Evolutionary conservation across 2,888 invertebrate genomes (phyloP), one percentile per base, ranked within the genome.

Genomic region (Itoplectis maculator): DNA sequence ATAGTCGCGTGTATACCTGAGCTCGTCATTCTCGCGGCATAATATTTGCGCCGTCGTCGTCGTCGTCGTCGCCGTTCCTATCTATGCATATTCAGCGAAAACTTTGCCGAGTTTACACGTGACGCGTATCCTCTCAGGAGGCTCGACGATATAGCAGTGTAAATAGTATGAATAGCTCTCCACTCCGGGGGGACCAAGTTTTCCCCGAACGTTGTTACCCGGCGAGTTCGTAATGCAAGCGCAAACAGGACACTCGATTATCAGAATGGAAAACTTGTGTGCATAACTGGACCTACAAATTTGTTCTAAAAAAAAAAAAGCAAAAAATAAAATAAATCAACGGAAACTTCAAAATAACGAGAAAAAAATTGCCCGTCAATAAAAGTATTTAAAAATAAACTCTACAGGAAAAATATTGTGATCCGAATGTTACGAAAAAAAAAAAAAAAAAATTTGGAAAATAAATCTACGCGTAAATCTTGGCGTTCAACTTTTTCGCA

Each of bases 161-260:
- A 68, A 68, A 68, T 68, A 68, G 15, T 68, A 51, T 40, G 18
- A 68, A 51, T 51, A 51, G 68, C 49, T 68, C 51, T 11, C 18
- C 68, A 20, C 15, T n/a, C 35, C 29, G 29, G 18, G 59, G n/a
- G 35, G 11, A n/a, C 51, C 18, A 37, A 68, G 51, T 68, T 68
- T 68, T 7, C 29, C 68, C 23, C 3, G 23, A 51, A 68, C 49
- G 51, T 51, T 35, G 51, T 68, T 68, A 68, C n/a, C 8, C 49
- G 8, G 18, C 6, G 23, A 68, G 51, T 68, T 68, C 18, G 37
- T 9, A 51, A 68, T 49, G 29, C 23, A n/a, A 23, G n/a, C 9
- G 15, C 18, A 18, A 68, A 68, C 18, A 20, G 8, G 37, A 51
- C 37, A 18, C 29, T 13, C 68, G 68, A 51, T 68, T 49, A 18